Percentiles rank a stretch among this genome's conserved stretches.
Evolutionary conservation across 2,113 vertebrate species (phyloP).

Genomic region (Myiagra hebetior): DNA sequence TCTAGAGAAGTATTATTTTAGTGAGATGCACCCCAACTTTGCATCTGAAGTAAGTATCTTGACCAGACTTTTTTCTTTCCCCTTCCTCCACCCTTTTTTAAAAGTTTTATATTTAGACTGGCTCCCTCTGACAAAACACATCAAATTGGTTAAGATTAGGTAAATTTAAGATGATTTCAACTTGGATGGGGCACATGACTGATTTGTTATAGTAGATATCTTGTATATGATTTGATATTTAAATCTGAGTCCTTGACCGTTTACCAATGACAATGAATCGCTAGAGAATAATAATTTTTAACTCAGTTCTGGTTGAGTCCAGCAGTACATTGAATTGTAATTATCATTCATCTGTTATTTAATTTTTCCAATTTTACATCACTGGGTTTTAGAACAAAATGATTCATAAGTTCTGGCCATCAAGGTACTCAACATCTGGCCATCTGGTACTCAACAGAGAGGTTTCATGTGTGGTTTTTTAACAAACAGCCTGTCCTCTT

Average conservation of each 20-base stretch:
- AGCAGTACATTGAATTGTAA: not conserved
- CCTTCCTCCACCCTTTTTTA: accelerated
- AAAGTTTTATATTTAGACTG: not conserved
- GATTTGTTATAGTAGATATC: not conserved
- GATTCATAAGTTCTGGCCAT: not conserved
- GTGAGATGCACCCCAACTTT: not conserved
- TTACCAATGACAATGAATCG: not conserved
- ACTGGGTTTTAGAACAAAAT: not conserved
- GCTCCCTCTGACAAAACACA: not conserved
- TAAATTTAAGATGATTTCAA: not conserved
- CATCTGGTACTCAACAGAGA: not conserved
- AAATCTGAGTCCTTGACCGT: not conserved
- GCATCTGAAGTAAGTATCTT: not conserved
- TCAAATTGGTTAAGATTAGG: not conserved
- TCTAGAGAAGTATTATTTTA: not conserved
- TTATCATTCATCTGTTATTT: not conserved
- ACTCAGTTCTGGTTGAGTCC: not conserved
- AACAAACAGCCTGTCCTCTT: not conserved
- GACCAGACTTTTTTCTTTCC: not conserved
- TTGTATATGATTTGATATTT: not conserved
- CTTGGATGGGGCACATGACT: not conserved
- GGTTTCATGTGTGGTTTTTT: not conserved
- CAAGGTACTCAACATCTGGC: not conserved
- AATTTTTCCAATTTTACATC: not conserved
- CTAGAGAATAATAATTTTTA: not conserved